Conservation (phyloP, 2,888 invertebrate species). For the Cheilosia scutellata region DNA sequence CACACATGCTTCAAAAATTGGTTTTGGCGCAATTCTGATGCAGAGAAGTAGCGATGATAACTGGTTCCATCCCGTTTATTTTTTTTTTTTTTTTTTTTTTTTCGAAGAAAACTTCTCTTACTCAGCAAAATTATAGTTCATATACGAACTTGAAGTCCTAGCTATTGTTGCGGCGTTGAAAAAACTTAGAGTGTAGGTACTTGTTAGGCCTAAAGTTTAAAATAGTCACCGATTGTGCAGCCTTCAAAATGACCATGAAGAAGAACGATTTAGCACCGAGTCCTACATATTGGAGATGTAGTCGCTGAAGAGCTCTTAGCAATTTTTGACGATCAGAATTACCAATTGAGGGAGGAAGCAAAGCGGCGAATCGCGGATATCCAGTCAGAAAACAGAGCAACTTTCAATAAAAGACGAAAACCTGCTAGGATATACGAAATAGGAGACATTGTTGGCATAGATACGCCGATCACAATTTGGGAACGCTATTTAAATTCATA, state of each 20-base stretch:
- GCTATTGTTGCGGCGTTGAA: background rate
- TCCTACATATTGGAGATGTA: background rate
- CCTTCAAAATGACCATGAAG: no score
- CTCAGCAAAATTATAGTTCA: background rate
- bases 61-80: no score
- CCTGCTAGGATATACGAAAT: background rate
- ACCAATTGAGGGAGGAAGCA: conserved; percentile 5
- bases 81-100: no score
- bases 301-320: background rate
- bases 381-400: conserved; percentile 24
- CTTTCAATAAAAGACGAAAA: conserved; percentile 22
- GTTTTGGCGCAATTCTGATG: no score
- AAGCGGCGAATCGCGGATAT: conserved; percentile 15
- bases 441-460: conserved; percentile 53
- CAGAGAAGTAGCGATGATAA: no score
- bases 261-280: no score
- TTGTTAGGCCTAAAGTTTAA: no score
- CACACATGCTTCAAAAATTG: no score
- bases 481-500: conserved; percentile 38
- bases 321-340: conserved; percentile 8
- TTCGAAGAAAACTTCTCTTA: no score
- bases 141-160: background rate
- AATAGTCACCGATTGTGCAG: no score
- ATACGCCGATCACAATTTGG: conserved; percentile 49
- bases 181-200: no score